Evolutionary conservation across 2,113 vertebrate species (phyloP).

Genomic region (Zapus hudsonius): DNA sequence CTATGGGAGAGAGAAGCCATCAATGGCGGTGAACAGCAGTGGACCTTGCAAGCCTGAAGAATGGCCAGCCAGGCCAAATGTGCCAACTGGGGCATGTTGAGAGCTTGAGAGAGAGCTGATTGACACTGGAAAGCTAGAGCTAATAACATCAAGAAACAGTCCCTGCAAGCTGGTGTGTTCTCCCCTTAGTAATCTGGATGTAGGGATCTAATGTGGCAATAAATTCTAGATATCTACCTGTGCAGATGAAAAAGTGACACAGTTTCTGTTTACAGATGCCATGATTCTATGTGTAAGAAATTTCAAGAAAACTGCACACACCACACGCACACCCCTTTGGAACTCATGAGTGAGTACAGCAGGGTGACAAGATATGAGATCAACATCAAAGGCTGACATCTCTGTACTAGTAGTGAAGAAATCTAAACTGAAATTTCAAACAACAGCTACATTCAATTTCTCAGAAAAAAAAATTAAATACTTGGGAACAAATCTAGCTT

Average conservation of each 20-base stretch:
- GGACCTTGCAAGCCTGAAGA: too few relatives aligned
- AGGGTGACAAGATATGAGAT: neutral
- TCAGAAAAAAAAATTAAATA: slow-evolving; percentile 11
- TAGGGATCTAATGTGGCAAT: neutral
- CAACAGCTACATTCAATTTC: neutral
- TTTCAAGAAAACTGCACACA: neutral
- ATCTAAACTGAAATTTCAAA: neutral
- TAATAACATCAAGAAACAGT: too few relatives aligned
- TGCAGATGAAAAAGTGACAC: neutral
- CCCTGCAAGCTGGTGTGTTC: neutral
- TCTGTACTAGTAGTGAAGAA: neutral
- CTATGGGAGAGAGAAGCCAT: too few relatives aligned
- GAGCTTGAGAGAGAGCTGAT: too few relatives aligned
- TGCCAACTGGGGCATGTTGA: too few relatives aligned
- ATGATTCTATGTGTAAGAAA: neutral
- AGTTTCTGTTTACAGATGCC: neutral
- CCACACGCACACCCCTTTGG: neutral
- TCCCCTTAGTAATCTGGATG: neutral
- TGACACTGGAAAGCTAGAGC: too few relatives aligned
- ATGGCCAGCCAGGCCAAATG: too few relatives aligned
- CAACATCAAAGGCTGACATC: neutral
- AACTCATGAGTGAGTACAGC: neutral
- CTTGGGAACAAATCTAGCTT: neutral
- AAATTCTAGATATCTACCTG: neutral
- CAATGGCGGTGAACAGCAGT: too few relatives aligned